A percentile compares a stretch with the other conserved stretches of the same genome.
phyloP scores from a whole-genome alignment of 1,140 invertebrate species.

The Ips typographus region DNA sequence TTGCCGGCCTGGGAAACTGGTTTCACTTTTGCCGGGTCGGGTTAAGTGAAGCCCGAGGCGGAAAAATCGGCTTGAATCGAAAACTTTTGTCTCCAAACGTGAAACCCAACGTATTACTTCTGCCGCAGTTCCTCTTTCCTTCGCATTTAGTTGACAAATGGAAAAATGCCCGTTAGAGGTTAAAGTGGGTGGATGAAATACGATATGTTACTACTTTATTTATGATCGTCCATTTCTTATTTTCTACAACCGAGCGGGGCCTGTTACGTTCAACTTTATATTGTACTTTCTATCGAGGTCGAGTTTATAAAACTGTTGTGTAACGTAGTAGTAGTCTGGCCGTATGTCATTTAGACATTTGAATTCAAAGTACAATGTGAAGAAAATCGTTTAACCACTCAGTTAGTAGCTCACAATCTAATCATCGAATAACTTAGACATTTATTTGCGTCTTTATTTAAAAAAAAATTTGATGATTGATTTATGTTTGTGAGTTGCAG shows the following conservation, averaged over 20 bases:
- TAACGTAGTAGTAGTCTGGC: too few relatives aligned
- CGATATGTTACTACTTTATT: slow-evolving; percentile 26
- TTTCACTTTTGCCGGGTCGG: too few relatives aligned
- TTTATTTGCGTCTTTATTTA: too few relatives aligned
- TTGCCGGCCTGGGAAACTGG: too few relatives aligned
- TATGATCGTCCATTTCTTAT: slow-evolving; percentile 18
- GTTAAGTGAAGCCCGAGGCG: too few relatives aligned
- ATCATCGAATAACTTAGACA: too few relatives aligned
- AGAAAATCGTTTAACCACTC: too few relatives aligned
- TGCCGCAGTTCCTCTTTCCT: slow-evolving; percentile 24
- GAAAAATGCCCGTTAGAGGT: slow-evolving; percentile 26
- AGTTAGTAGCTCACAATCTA: too few relatives aligned
- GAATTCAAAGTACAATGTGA: too few relatives aligned
- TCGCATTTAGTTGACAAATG: slow-evolving; percentile 28
- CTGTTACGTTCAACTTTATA: slow-evolving; percentile 1
- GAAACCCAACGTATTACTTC: slow-evolving; percentile 23
- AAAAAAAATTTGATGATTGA: too few relatives aligned
- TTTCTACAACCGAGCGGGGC: neutral
- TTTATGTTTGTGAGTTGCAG: too few relatives aligned
- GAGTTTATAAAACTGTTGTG: slow-evolving; percentile 1
- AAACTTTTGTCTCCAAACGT: slow-evolving; percentile 20
- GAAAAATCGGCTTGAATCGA: slow-evolving; percentile 10
- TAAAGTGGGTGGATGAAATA: slow-evolving; percentile 25
- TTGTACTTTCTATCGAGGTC: neutral
- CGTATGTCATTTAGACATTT: too few relatives aligned